Evolutionary conservation across 2,113 vertebrate genomes (phyloP), one percentile per base, ranked within the genome.

Genomic region (Paedocypris sp.): DNA sequence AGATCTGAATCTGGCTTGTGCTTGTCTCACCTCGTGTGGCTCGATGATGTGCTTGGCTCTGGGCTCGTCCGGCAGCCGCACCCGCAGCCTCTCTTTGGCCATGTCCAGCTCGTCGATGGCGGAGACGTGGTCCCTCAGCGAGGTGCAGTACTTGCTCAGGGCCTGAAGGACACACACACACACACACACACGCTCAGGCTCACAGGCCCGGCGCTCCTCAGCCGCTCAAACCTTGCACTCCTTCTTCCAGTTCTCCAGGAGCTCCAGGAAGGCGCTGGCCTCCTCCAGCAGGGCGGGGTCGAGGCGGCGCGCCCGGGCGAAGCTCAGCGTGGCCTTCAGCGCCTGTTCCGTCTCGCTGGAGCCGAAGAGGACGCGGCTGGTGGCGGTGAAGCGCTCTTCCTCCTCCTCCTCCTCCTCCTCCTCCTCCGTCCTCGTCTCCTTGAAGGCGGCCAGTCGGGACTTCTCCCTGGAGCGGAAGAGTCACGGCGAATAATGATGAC

Each of bases 381-480:
- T 99, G 26, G 92, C 95, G 52, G 95, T 92, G 4, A 89, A 80
- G 19, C 92, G 86, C 69, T 99, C 94, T 62, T 98, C 94, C 6
- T 97, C 87, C 3, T 97, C 79, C 2, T 93, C 93, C 39, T 98
- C 94, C 58, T 99, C 92, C 28, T 97, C 94, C 76, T 97, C 94
- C 52, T 99, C 92, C 28, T 97, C 94, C 76, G 97, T 93, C 52
- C 97, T 98, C 94, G 97, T 98, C 74, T 99, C 95, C 64, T 99
- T 94, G 62, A 98, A 98, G 75, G 98, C 93, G 63, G 92, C 95
- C 26, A n/a, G n/a, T n/a, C n/a, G n/a, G n/a, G n/a, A n/a, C n/a
- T n/a, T n/a, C n/a, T n/a, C n/a, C n/a, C n/a, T n/a, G n/a, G n/a
- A n/a, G n/a, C n/a, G n/a, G n/a, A n/a, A n/a, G n/a, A n/a, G n/a